Conservation (phyloP, 2,113 vertebrate genomes). For the Onychostoma macrolepis region DNA sequence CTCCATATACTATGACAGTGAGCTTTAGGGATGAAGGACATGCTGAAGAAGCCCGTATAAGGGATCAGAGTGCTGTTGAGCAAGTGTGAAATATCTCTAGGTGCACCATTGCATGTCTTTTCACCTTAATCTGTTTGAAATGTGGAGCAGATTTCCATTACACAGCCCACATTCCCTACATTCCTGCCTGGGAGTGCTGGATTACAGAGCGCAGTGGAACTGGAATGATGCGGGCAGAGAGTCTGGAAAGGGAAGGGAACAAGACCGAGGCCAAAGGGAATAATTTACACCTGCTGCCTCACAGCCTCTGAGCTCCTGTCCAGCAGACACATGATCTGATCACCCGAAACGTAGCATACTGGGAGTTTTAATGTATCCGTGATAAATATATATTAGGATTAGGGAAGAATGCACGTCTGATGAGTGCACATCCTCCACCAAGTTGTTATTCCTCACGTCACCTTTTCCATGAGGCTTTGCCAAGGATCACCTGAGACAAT, state of each 20-base stretch:
- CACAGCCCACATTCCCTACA: constrained; percentile 71
- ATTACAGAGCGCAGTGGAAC: constrained; percentile 64
- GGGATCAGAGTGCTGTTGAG: constrained; percentile 38
- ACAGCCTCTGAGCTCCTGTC: background rate
- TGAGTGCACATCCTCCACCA: background rate
- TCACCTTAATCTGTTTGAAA: constrained; percentile 68
- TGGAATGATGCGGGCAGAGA: constrained; percentile 56
- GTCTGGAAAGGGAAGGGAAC: background rate
- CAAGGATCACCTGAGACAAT: constrained; percentile 69
- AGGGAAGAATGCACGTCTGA: background rate
- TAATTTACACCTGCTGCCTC: constrained; percentile 26
- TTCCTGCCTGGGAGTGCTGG: constrained; percentile 68
- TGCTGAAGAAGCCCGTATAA: background rate
- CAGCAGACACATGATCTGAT: background rate
- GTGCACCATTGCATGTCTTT: constrained; percentile 24
- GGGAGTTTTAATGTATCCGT: background rate
- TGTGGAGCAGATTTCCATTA: constrained; percentile 72
- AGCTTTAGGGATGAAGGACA: background rate
- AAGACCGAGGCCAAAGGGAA: background rate
- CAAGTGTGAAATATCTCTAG: constrained; percentile 29
- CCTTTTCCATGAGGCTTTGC: constrained; percentile 66
- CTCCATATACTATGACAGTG: background rate
- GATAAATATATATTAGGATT: background rate
- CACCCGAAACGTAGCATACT: background rate
- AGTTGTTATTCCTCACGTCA: constrained; percentile 48